These are phyloP conservation scores for Drosophila neutralis DNA, from an alignment of 2,888 invertebrate genomes.

Conservation along the genomic window DNA sequence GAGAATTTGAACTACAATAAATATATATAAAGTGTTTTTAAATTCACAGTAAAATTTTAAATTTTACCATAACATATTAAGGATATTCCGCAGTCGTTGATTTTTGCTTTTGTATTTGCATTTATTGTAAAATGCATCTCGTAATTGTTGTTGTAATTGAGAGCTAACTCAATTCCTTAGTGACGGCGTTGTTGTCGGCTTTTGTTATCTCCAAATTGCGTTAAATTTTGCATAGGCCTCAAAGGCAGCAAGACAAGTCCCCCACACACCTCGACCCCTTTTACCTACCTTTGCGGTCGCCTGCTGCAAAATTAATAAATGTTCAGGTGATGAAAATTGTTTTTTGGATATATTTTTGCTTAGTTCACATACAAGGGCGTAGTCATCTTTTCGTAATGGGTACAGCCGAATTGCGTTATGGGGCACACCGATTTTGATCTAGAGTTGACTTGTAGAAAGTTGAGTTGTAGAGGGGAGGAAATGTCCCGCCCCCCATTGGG, in stretches of 20 bases:
- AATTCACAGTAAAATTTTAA: too few species aligned
- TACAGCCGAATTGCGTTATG: background rate
- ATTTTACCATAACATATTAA: background rate
- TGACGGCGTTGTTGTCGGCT: conserved; percentile 46
- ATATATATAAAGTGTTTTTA: background rate
- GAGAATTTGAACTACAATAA: background rate
- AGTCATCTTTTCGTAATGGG: background rate
- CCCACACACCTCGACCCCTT: background rate
- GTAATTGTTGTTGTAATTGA: conserved; percentile 76
- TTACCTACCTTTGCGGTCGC: background rate
- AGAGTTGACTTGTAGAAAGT: background rate
- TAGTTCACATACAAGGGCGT: background rate
- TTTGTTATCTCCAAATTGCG: conserved; percentile 72
- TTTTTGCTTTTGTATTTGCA: conserved; percentile 32
- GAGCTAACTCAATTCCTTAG: conserved; percentile 73
- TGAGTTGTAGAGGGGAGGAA: accelerated
- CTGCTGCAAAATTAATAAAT: conserved; percentile 70
- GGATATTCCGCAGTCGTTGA: conserved; percentile 23
- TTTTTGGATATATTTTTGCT: conserved; percentile 30
- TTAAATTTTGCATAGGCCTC: conserved; percentile 68
- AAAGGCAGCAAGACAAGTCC: conserved; percentile 39
- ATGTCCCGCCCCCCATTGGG: background rate
- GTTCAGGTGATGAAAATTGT: conserved; percentile 50
- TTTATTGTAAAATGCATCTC: conserved; percentile 68
- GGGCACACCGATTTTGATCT: background rate